A percentile compares a stretch with the other conserved stretches of the same genome.
Conservation (phyloP, 2,888 invertebrate species). For the Ophion costatus region DNA sequence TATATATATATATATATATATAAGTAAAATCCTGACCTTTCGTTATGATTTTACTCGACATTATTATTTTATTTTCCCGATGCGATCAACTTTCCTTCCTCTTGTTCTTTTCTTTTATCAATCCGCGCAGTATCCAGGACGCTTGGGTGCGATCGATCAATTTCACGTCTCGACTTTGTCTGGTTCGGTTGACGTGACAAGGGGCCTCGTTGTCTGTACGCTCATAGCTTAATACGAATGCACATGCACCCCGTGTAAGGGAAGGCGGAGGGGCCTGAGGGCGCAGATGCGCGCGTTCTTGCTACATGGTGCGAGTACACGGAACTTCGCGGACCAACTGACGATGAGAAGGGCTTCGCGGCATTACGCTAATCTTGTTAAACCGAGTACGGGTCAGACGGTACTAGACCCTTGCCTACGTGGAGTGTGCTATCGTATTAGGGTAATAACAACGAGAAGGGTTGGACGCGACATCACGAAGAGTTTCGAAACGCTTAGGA, state of each 20-base stretch:
- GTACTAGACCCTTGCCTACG: constrained; percentile 74
- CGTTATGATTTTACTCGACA: background rate
- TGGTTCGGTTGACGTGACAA: constrained; percentile 35
- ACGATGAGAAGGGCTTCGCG: constrained; percentile 78
- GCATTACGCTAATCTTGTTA: constrained; percentile 82
- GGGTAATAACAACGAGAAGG: constrained; percentile 78
- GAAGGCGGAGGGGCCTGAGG: background rate
- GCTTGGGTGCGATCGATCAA: constrained; percentile 45
- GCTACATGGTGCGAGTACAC: constrained; percentile 43
- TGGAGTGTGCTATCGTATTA: constrained; percentile 75
- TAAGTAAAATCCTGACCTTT: background rate
- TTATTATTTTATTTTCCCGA: background rate
- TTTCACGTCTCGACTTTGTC: constrained; percentile 37
- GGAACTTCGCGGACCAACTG: constrained; percentile 70
- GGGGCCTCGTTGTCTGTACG: constrained; percentile 5
- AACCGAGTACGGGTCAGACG: constrained; percentile 79
- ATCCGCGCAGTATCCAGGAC: background rate
- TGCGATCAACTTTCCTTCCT: background rate
- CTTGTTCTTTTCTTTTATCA: background rate
- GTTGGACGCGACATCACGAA: constrained; percentile 64
- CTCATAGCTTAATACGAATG: background rate
- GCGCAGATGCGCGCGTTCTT: constrained; percentile 42
- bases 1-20: too few relatives aligned
- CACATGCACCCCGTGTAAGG: background rate
- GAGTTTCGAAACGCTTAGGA: constrained; percentile 30